Base-by-base conservation (phyloP, 2,888 invertebrate genomes). In the Myathropa florea region DNA sequence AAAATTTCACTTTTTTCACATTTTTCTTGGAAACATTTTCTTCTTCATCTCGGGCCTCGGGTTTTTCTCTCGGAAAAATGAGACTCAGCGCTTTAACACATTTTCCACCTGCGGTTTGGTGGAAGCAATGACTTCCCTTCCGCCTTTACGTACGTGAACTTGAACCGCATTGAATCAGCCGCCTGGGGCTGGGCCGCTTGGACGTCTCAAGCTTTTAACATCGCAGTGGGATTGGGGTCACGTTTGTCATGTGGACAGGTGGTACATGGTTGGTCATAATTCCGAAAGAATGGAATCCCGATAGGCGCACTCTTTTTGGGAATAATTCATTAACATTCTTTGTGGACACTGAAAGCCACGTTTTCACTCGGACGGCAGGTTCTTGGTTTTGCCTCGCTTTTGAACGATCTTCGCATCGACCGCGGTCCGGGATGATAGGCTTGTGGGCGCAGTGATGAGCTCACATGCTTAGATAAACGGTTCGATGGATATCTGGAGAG, bases 401-500 rank as follows among this genome's bases (percentile, higher is more conserved):
- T 30, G 28, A n/a, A 18, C 28, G 28, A 28, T 46, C 28, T 61
- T 46, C 24, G 39, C 21, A 26, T 53, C 6, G 18, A 24, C 30
- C 18, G n/a, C 12, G 4, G 28, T 14, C n/a, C n/a, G 28, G 28
- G 55, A 36, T 18, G 33, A 21, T 64, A 57, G 57, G 75, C 57
- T 59, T 59, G 75, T 65, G 75, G 75, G 75, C 75, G 75, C 75
- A 59, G 59, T 59, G 55, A 65, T 65, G 57, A 75, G 64, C 57
- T 75, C 75, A 65, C 65, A 57, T 65, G 65, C 39, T 75, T 53
- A 18, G 59, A 39, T 53, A 71, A 71, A 60, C 60, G 60, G 36
- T 39, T 53, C 53, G 61, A 63, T n/a, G 14, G 26, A 1, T 67
- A 7, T 36, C 23, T 14, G 36, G 12, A 21, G 33, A 21, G 30